Evolutionary conservation across 2,888 invertebrate genomes (phyloP).

Genomic region (Dastarcus helophoroides): DNA sequence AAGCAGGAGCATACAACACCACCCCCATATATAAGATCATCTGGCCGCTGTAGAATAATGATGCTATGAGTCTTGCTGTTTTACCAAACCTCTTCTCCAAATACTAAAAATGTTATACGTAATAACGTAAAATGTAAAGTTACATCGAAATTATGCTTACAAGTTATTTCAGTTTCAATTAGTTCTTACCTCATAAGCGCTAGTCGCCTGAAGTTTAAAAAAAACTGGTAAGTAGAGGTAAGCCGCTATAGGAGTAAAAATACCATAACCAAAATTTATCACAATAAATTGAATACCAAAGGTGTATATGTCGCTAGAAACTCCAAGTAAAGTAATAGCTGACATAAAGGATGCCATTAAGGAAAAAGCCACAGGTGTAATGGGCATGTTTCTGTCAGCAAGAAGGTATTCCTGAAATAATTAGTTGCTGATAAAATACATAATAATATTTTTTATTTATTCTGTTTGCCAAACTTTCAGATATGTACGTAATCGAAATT

Average conservation of each 20-base stretch:
- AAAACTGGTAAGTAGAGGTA: slow-evolving; percentile 76
- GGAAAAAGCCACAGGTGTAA: slow-evolving; percentile 74
- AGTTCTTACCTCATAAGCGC: slow-evolving; percentile 73
- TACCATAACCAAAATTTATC: slow-evolving; percentile 62
- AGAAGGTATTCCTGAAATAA: slow-evolving; percentile 70
- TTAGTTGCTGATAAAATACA: too few relatives aligned
- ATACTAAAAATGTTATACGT: slow-evolving; percentile 55
- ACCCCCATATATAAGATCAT: slow-evolving; percentile 86
- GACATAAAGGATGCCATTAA: slow-evolving; percentile 93
- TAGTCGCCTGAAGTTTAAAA: slow-evolving; percentile 70
- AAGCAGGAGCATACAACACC: slow-evolving; percentile 85
- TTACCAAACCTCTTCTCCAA: slow-evolving; percentile 78
- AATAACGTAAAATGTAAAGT: too few relatives aligned
- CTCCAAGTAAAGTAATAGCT: slow-evolving; percentile 78
- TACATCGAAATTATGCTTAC: slow-evolving; percentile 3
- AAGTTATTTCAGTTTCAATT: too few relatives aligned
- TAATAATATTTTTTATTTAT: slow-evolving; percentile 1
- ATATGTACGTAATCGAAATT: too few relatives aligned
- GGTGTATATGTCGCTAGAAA: slow-evolving; percentile 77
- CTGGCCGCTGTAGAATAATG: slow-evolving; percentile 76
- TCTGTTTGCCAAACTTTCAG: too few relatives aligned
- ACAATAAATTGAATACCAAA: slow-evolving; percentile 71
- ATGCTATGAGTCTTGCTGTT: slow-evolving; percentile 62
- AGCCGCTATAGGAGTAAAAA: slow-evolving; percentile 68
- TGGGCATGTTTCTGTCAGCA: slow-evolving; percentile 70